Conservation (phyloP, 2,797 vertebrate species). For the Halcyon chelicuti region DNA sequence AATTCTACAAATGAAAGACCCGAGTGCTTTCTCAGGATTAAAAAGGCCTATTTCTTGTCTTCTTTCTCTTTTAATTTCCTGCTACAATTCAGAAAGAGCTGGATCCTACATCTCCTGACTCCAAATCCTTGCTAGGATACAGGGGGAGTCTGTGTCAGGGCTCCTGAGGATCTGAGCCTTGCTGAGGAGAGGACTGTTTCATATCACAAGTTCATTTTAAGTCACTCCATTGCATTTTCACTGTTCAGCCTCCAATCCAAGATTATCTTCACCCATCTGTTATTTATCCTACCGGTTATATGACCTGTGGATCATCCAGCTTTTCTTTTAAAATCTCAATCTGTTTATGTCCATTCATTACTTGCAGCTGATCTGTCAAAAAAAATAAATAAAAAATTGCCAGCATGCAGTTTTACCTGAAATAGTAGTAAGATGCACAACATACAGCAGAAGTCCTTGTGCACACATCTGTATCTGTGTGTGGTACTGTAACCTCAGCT, state of each 20-base stretch:
- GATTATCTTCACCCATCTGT: constrained; percentile 70
- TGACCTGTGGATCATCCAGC: constrained; percentile 31
- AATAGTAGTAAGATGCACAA: neutral
- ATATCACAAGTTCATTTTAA: constrained; percentile 22
- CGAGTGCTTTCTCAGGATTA: neutral
- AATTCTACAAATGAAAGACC: neutral
- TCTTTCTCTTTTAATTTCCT: neutral
- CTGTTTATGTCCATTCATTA: neutral
- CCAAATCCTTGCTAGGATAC: neutral
- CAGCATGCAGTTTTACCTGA: neutral
- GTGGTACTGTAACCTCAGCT: neutral
- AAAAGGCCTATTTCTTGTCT: neutral
- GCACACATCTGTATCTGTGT: neutral
- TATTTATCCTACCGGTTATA: constrained; percentile 45
- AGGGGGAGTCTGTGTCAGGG: neutral
- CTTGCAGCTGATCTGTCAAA: neutral
- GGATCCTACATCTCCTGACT: neutral
- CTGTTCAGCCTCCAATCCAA: constrained; percentile 28
- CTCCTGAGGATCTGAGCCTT: neutral
- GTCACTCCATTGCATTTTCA: constrained; percentile 22
- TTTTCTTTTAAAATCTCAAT: constrained; percentile 39
- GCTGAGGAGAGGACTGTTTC: neutral
- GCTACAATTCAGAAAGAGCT: neutral
- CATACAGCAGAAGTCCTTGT: neutral
- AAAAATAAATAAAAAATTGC: neutral